These are phyloP conservation scores for Propsilocerus akamusi DNA, from an alignment of 1,140 invertebrate genomes.

Conservation along the genomic window DNA sequence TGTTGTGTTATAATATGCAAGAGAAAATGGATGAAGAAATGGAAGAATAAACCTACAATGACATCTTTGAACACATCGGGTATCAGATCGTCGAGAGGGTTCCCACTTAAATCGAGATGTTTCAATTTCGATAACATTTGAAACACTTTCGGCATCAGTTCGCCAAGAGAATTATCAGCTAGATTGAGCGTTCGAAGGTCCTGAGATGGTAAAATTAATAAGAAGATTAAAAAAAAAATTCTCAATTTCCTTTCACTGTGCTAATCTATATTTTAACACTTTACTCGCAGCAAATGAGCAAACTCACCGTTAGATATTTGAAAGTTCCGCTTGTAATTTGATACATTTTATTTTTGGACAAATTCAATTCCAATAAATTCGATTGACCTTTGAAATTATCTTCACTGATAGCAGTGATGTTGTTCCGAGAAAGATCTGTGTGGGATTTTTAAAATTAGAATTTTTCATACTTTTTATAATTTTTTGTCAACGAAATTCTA, in stretches of 20 bases:
- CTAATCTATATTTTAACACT: too few relatives aligned
- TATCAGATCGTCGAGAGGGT: conserved; percentile 46
- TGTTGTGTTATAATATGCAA: background rate
- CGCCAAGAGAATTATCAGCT: conserved; percentile 45
- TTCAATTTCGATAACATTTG: conserved; percentile 41
- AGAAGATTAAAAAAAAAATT: background rate
- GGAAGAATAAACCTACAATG: conserved; percentile 23
- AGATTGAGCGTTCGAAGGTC: conserved; percentile 46
- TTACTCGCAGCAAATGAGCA: too few relatives aligned
- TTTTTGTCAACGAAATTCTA: background rate
- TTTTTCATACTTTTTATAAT: background rate
- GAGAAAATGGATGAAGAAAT: background rate
- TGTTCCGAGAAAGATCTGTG: conserved; percentile 53
- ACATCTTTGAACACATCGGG: conserved; percentile 63
- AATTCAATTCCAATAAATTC: conserved; percentile 57
- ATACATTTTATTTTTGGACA: conserved; percentile 62
- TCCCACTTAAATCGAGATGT: conserved; percentile 51
- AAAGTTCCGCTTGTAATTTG: conserved; percentile 58
- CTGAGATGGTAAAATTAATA: conserved; percentile 8
- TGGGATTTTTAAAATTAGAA: too few relatives aligned
- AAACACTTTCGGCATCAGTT: conserved; percentile 44
- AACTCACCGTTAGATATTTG: conserved; percentile 34
- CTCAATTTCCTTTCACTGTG: background rate
- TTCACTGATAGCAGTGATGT: conserved; percentile 52
- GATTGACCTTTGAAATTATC: conserved; percentile 63